Percentiles rank a stretch among this genome's conserved stretches.
phyloP scores from a whole-genome alignment of 2,113 vertebrate genomes.

The Actinemys pallida region DNA sequence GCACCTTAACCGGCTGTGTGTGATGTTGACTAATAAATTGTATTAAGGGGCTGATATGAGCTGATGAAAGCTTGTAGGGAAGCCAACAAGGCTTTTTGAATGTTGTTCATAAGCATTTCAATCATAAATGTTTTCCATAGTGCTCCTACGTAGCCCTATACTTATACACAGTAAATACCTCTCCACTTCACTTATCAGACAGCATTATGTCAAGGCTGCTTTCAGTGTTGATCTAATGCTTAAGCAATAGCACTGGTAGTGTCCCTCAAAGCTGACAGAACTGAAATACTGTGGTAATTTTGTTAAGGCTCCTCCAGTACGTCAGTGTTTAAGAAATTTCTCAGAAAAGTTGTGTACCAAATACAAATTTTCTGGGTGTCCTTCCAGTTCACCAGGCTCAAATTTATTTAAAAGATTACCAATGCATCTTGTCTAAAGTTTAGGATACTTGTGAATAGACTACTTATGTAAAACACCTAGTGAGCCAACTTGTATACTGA shows the following conservation, averaged over 20 bases:
- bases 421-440: not conserved
- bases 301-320: not conserved
- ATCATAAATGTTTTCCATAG: not conserved
- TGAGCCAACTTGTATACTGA: not conserved
- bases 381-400: not conserved
- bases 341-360: not conserved
- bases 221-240: not conserved
- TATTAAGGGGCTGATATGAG: not conserved
- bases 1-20: not conserved
- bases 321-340: not conserved
- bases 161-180: not conserved
- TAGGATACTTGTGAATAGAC: not conserved
- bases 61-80: not conserved
- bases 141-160: not conserved
- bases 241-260: not conserved
- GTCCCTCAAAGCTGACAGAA: not conserved
- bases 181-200: not conserved
- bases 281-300: not conserved
- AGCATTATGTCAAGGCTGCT: not conserved
- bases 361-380: not conserved
- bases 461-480: not conserved
- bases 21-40: not conserved
- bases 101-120: not conserved
- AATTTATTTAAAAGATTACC: not conserved
- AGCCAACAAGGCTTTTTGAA: not conserved